Conservation (phyloP, 2,113 vertebrate genomes). For the Oceanodroma tethys region DNA sequence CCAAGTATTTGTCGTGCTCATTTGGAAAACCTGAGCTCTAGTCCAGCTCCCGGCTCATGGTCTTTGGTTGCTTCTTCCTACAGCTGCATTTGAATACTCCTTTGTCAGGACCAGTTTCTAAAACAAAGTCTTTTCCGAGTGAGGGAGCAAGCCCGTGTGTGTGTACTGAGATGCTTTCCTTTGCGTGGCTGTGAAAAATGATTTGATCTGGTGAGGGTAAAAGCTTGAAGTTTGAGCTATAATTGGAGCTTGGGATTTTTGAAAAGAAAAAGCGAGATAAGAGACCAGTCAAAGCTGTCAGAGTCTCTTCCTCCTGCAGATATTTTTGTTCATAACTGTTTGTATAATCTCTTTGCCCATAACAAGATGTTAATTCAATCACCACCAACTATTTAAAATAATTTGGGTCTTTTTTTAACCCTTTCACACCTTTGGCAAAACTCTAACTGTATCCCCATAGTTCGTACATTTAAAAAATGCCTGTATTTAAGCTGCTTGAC, state of each 20-base stretch:
- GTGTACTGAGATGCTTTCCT: neutral
- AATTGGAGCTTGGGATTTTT: conserved; percentile 68
- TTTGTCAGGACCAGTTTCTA: conserved; percentile 21
- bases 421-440: neutral
- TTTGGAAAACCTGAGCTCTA: neutral
- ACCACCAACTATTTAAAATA: conserved; percentile 13
- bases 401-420: neutral
- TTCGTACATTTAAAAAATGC: neutral
- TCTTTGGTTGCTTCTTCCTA: neutral
- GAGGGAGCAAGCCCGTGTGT: neutral
- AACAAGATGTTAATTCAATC: conserved; percentile 49
- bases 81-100: neutral
- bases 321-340: conserved; percentile 53
- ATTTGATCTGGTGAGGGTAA: conserved; percentile 54
- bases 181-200: conserved; percentile 1
- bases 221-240: conserved; percentile 62
- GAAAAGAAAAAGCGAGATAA: conserved; percentile 64
- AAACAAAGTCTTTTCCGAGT: neutral
- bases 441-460: neutral
- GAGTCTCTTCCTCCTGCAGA: conserved; percentile 38
- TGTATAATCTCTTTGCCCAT: conserved; percentile 45
- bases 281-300: conserved; percentile 40
- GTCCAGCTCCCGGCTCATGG: neutral
- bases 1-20: neutral
- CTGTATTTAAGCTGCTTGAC: neutral